These are phyloP conservation scores for Potamilus streckersoni DNA, from an alignment of 1,140 invertebrate genomes.

Conservation along the genomic window DNA sequence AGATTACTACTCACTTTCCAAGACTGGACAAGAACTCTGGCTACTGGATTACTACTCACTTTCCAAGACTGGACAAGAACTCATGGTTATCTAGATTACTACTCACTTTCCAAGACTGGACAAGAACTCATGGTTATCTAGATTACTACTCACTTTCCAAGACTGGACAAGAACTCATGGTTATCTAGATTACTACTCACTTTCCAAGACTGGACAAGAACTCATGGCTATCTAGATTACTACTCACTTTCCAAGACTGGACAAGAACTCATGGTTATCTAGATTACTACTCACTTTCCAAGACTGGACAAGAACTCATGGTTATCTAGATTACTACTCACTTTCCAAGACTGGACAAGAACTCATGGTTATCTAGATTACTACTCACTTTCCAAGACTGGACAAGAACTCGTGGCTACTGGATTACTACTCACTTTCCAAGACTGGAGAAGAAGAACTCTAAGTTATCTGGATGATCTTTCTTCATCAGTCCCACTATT, in stretches of 20 bases:
- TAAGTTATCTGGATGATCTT: constrained; percentile 76
- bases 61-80: constrained; percentile 81
- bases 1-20: too few relatives aligned
- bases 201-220: too few relatives aligned
- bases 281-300: constrained; percentile 50
- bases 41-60: constrained; percentile 69
- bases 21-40: not conserved
- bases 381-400: not conserved
- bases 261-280: constrained; percentile 72
- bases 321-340: too few relatives aligned
- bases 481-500: constrained; percentile 84
- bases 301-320: too few relatives aligned
- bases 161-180: constrained; percentile 50
- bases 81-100: constrained; percentile 13
- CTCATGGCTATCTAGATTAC: too few relatives aligned
- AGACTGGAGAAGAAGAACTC: constrained; percentile 78
- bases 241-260: constrained; percentile 9
- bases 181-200: constrained; percentile 73
- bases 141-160: constrained; percentile 50
- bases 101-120: not conserved
- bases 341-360: too few relatives aligned
- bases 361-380: too few relatives aligned
- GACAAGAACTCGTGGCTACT: not conserved
- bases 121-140: not conserved
- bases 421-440: constrained; percentile 75